phyloP scores from a whole-genome alignment of 2,888 invertebrate species.

The Cerastoderma edule region DNA sequence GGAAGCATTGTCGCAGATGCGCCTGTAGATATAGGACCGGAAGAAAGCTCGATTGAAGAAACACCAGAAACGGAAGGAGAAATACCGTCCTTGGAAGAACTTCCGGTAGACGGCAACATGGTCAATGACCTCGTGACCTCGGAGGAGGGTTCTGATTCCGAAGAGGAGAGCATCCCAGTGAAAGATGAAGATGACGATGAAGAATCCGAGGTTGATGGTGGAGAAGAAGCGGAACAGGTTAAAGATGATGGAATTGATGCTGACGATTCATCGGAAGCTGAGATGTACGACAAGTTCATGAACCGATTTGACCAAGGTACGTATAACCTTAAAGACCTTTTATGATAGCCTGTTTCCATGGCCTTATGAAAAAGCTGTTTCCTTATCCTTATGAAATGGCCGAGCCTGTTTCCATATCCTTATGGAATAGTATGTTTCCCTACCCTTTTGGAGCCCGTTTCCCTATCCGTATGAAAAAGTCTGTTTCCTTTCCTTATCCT shows the following conservation, averaged over 20 bases:
- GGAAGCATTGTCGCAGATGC: conserved; percentile 30
- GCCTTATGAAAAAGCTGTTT: neutral
- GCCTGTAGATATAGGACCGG: conserved; percentile 16
- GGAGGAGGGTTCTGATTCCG: neutral
- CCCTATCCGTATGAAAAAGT: neutral
- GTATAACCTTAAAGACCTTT: neutral
- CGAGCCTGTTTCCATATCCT: neutral
- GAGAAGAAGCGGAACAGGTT: conserved; percentile 2
- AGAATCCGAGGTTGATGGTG: neutral
- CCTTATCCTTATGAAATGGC: neutral
- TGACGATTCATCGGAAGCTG: conserved; percentile 8
- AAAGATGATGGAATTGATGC: conserved; percentile 4
- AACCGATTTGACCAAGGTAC: conserved; percentile 2
- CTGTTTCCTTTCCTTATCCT: neutral
- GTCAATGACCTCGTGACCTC: neutral
- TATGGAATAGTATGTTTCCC: neutral
- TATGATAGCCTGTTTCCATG: neutral
- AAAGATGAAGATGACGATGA: conserved; percentile 13
- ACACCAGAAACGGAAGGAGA: conserved; percentile 1
- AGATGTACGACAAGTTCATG: conserved; percentile 7
- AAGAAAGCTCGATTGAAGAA: neutral
- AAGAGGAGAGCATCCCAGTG: neutral
- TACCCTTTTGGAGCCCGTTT: neutral
- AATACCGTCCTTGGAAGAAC: neutral
- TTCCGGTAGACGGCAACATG: neutral